Base-by-base conservation (phyloP, 2,797 vertebrate species). In the Chrysolophus pictus region DNA sequence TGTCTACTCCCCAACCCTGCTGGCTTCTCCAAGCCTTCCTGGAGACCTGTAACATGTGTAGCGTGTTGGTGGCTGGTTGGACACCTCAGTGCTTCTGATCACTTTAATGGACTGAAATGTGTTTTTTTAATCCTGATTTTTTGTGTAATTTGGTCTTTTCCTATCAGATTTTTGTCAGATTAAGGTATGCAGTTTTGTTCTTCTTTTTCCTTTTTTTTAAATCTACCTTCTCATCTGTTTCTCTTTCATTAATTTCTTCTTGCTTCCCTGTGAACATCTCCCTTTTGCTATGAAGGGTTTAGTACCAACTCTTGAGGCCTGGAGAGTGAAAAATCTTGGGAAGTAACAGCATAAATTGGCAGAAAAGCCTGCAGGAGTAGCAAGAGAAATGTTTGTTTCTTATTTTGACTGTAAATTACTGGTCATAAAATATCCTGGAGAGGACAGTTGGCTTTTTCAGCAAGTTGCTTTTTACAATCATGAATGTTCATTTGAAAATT, bases 71-170 rank as follows among this genome's bases (percentile, higher is more conserved):
- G 28, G 21, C 6, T 19, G 28, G 10, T 76, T 10, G 76, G 21
- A 41, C 21, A 46, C 23, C 69, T n/a, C 72, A 59, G 4, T 56
- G 46, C 26, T 23, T 31, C 11, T 59, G 16, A 33, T 73, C 19
- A 17, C 14, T 69, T 53, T 14, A 59, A 77, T 28, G 58, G 28
- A 9, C 59, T 10, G 11, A 55, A 72, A 67, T 3, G 28, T 24
- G 5, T 24, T 12, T 24, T 19, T 26, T 65, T 8, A 4, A 11
- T 4, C 7, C 59, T 39, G 21, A 17, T 21, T 18, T 65, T 14
- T 26, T 0, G 4, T 0, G 0, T 2, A 17, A 58, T 41, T 41
- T 28, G 24, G 26, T 42, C 19, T 88, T 65, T 85, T 49, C 37
- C 62, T 39, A 17, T 4, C 42, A 31, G 23, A 46, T 46, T 47